Evolutionary conservation across 2,888 invertebrate species (phyloP), one percentile per base, ranked within the genome.

Genomic region (Eupithecia centaureata): DNA sequence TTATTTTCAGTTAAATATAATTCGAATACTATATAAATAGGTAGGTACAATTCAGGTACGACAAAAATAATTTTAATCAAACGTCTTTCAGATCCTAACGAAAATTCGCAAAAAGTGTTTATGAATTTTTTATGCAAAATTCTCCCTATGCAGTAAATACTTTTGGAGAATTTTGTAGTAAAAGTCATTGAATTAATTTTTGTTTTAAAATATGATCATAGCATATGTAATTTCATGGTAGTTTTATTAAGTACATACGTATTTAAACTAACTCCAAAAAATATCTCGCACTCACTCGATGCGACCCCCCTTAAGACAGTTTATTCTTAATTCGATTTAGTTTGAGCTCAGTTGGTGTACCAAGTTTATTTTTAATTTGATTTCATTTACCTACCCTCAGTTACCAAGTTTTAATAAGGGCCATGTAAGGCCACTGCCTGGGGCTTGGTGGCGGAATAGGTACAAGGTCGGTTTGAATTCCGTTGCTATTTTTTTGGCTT

Each of bases 391-490:
- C 60, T 56, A 38, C 54, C 62, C 59, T 70, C 47, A 63, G n/a
- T 56, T 60, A 67, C 33, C 63, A 71, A 72, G 71, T 75, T 75
- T 74, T 73, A 75, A 73, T 73, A 73, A 75, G 70, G 59, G 69
- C 58, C 71, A 65, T 73, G 73, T 75, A 73, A 64, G 64, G 67
- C 30, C 52, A 65, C 38, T 35, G 68, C 70, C 71, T 56, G 27
- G 62, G 70, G 73, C 68, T 57, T 25, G 64, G 35, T 52, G 64
- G 65, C 27, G 15, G 57, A 66, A 68, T 52, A 27, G 27, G 65
- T 65, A 73, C 69, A 73, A 69, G 68, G 58, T 61, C 63, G 56
- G 42, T 58, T 25, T 51, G 65, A 66, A 71, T 54, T 60, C 52
- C 42, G 35, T 33, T 32, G 51, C 61, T 38, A 52, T 68, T 56